phyloP scores from a whole-genome alignment of 2,797 vertebrate species.

The Harpagifer antarcticus region DNA sequence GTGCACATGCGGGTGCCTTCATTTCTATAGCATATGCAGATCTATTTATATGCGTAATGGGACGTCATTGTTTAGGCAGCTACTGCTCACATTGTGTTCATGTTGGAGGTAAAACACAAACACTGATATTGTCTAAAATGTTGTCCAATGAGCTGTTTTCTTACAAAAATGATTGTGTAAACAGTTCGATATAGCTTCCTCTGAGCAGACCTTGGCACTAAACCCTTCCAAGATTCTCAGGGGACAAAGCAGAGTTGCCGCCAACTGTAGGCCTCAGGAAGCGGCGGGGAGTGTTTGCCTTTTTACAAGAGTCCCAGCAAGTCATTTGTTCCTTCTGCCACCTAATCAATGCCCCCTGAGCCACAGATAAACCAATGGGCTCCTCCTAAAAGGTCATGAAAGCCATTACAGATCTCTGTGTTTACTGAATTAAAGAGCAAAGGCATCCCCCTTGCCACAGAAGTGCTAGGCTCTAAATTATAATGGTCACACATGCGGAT shows the following conservation, averaged over 20 bases:
- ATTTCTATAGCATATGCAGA: neutral
- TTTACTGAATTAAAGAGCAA: slow-evolving; percentile 65
- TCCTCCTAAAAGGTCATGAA: slow-evolving; percentile 72
- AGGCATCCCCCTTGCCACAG: slow-evolving; percentile 16
- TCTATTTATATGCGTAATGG: neutral
- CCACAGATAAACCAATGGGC: slow-evolving; percentile 70
- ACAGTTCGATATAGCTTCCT: slow-evolving; percentile 61
- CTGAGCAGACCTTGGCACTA: slow-evolving; percentile 53
- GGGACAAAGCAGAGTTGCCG: slow-evolving; percentile 35
- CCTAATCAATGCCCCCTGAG: slow-evolving; percentile 79
- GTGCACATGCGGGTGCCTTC: neutral
- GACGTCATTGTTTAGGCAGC: neutral
- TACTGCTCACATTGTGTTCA: slow-evolving; percentile 2
- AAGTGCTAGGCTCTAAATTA: slow-evolving; percentile 22
- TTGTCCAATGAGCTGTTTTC: slow-evolving; percentile 36
- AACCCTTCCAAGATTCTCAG: slow-evolving; percentile 48
- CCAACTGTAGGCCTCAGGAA: slow-evolving; percentile 40
- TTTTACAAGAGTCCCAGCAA: slow-evolving; percentile 64
- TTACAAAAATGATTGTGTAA: slow-evolving; percentile 56
- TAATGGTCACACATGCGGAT: slow-evolving; percentile 24
- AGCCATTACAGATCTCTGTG: slow-evolving; percentile 60
- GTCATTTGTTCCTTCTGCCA: slow-evolving; percentile 82
- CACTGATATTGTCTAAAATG: slow-evolving; percentile 54
- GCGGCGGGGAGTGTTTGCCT: slow-evolving; percentile 52
- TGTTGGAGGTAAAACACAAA: slow-evolving; percentile 15